Base-by-base conservation (phyloP, 2,797 vertebrate genomes). In the Xenops minutus region DNA sequence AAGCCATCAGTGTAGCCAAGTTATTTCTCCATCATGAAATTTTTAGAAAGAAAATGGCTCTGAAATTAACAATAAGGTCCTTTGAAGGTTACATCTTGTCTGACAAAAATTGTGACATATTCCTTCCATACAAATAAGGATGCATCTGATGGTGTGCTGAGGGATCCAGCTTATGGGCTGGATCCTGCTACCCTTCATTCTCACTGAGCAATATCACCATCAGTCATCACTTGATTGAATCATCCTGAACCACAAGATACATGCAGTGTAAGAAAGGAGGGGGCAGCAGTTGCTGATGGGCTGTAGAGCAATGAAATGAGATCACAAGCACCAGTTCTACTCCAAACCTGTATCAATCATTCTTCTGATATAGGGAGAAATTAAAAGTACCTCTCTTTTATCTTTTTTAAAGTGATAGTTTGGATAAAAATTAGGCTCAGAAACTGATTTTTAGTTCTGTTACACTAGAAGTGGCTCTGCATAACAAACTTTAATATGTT, bases 401-500 rank as follows among this genome's bases (percentile, higher is more conserved):
- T 26, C 17, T 27, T 52, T 39, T 93, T 93, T 79, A 12, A 44
- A 91, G 91, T 48, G 39, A 66, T 78, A 86, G 51, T 95, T 95
- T 91, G 88, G 86, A 71, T 51, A 88, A 95, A 88, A 90, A 43
- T 90, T 69, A 93, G 86, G 55, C 85, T 94, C 77, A 54, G 73
- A 92, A 95, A 81, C 12, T 39, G 80, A 90, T 46, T 49, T 76
- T 37, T 89, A 85, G 66, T 92, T 93, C 66, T 82, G 41, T 81
- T 91, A 29, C 69, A 48, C 58, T 88, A 87, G 76, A 94, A 97
- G 93, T 90, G 81, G 90, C 80, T 89, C 72, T 49, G 74, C 34
- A 30, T 89, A 94, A 90, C 83, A 95, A 91, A 93, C 59, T 84
- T 97, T 80, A 96, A 95, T 94, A 74, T 51, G 67, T 96, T 97